Percentiles rank a stretch among this genome's conserved stretches.
Evolutionary conservation across 2,113 vertebrate genomes (phyloP).

Genomic region (Dasyurus viverrinus): DNA sequence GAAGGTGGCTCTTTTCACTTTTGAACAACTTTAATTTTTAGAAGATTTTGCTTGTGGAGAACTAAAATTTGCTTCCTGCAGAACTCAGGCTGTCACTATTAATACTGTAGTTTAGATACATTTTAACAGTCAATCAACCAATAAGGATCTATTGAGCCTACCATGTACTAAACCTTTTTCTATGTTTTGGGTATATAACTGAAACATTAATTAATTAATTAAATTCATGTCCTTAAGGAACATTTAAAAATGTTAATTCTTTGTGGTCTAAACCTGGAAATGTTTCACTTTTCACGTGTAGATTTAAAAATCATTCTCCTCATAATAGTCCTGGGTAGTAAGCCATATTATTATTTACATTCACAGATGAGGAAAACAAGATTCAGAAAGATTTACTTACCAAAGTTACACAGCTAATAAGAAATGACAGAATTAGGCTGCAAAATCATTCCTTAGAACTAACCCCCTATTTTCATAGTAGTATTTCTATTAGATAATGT

Average conservation of each 20-base stretch:
- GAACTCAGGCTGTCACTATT: neutral
- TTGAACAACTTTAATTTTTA: neutral
- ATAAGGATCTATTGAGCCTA: slow-evolving; percentile 18
- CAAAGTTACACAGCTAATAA: neutral
- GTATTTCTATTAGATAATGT: neutral
- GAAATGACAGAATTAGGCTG: neutral
- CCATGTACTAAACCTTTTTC: neutral
- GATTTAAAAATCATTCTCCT: neutral
- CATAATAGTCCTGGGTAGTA: neutral
- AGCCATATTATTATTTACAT: neutral
- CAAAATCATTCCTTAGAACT: neutral
- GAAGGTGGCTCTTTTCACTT: neutral
- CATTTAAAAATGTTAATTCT: slow-evolving; percentile 11
- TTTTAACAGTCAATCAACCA: neutral
- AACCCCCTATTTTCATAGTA: neutral
- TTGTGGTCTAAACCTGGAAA: neutral
- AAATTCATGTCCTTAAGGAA: neutral
- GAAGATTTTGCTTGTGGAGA: neutral
- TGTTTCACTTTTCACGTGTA: neutral
- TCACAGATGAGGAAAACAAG: neutral
- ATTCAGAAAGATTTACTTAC: neutral
- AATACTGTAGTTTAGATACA: neutral
- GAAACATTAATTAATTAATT: neutral
- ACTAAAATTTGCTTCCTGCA: neutral
- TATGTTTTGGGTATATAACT: slow-evolving; percentile 6